phyloP scores from a whole-genome alignment of 2,888 invertebrate species.

The Drosophila neotestacea region DNA sequence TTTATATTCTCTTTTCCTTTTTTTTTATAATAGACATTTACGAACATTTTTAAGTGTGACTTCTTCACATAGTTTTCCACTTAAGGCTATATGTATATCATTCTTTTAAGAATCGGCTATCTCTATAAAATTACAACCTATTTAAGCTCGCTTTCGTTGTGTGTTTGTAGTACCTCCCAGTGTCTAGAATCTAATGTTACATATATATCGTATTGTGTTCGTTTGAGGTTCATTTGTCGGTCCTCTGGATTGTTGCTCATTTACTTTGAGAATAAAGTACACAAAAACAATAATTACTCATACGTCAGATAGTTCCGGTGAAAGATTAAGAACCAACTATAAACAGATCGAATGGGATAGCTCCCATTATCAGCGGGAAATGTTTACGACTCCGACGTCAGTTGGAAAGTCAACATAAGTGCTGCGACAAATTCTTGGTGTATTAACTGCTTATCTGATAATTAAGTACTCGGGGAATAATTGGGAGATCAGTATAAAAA shows the following conservation, averaged over 20 bases:
- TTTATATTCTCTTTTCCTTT: neutral
- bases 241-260: slow-evolving; percentile 63
- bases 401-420: slow-evolving; percentile 49
- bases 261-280: slow-evolving; percentile 70
- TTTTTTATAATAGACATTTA: neutral
- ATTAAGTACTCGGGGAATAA: slow-evolving; percentile 24
- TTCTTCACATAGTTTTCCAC: neutral
- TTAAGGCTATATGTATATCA: neutral
- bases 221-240: slow-evolving; percentile 65
- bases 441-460: slow-evolving; percentile 53
- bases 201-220: slow-evolving; percentile 56
- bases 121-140: slow-evolving; percentile 32
- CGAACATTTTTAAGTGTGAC: neutral
- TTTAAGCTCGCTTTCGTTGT: slow-evolving; percentile 47
- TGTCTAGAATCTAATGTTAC: slow-evolving; percentile 39
- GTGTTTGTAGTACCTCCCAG: slow-evolving; percentile 39
- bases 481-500: slow-evolving; percentile 28
- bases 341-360: slow-evolving; percentile 63
- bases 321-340: slow-evolving; percentile 35
- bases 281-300: slow-evolving; percentile 41
- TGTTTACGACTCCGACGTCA: slow-evolving; percentile 40
- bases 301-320: slow-evolving; percentile 46
- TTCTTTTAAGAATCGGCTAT: slow-evolving; percentile 28
- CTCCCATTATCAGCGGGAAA: slow-evolving; percentile 49
- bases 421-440: slow-evolving; percentile 63